These are phyloP conservation scores for Vanacampus margaritifer DNA, from an alignment of 2,113 vertebrate genomes.

Conservation along the genomic window DNA sequence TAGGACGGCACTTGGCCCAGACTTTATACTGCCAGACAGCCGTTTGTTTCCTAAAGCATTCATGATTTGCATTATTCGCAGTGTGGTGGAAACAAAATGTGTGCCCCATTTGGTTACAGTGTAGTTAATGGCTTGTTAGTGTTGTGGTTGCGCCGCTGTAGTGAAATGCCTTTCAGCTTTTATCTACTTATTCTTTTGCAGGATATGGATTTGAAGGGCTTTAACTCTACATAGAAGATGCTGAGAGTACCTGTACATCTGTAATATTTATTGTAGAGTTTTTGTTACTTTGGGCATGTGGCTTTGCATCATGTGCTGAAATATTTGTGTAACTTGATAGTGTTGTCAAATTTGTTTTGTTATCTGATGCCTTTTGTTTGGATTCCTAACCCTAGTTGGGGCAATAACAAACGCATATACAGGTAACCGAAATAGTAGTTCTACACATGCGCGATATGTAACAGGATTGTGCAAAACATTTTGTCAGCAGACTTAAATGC, in stretches of 20 bases:
- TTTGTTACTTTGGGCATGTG: slow-evolving; percentile 18
- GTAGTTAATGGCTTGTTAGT: slow-evolving; percentile 45
- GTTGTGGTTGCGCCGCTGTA: slow-evolving; percentile 18
- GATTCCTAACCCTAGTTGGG: neutral
- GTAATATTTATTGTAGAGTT: neutral
- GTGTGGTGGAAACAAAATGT: slow-evolving; percentile 38
- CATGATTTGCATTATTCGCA: slow-evolving; percentile 49
- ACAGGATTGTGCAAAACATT: neutral
- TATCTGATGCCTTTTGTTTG: neutral
- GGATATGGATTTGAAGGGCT: slow-evolving; percentile 34
- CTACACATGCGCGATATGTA: neutral
- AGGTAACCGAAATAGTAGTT: neutral
- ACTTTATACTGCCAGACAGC: slow-evolving; percentile 51
- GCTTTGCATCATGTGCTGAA: neutral
- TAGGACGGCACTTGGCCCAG: slow-evolving; percentile 26
- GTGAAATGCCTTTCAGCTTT: slow-evolving; percentile 24
- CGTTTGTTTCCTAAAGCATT: slow-evolving; percentile 47
- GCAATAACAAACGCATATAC: neutral
- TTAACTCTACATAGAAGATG: slow-evolving; percentile 15
- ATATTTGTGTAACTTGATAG: neutral
- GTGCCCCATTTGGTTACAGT: slow-evolving; percentile 35
- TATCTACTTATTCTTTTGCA: slow-evolving; percentile 1
- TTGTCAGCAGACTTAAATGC: neutral
- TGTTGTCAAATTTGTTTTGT: neutral
- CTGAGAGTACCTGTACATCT: neutral